Conservation (phyloP, 2,888 invertebrate species). For the Microdon myrmicae region DNA sequence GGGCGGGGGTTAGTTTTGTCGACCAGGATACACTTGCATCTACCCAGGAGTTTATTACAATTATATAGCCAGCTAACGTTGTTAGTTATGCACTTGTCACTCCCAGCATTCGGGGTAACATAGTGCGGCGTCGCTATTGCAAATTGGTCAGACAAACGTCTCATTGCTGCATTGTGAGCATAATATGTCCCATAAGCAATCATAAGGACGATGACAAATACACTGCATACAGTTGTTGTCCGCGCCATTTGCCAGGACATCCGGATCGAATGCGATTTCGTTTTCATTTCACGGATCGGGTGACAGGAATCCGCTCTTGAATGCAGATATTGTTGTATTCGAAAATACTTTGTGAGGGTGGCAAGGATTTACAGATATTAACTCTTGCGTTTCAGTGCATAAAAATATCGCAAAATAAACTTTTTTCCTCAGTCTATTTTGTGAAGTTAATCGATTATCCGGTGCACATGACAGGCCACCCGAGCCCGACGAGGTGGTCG, state of each 20-base stretch:
- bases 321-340: slow-evolving; percentile 21
- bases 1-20: too few relatives aligned
- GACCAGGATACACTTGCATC: too few relatives aligned
- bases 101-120: slow-evolving; percentile 19
- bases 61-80: slow-evolving; percentile 51
- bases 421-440: slow-evolving; percentile 13
- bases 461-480: slow-evolving; percentile 17
- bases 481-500: slow-evolving; percentile 8
- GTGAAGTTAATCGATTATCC: slow-evolving; percentile 45
- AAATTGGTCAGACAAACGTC: slow-evolving; percentile 32
- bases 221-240: slow-evolving; percentile 35
- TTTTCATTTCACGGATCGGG: slow-evolving; percentile 52
- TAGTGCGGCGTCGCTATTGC: slow-evolving; percentile 19
- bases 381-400: too few relatives aligned
- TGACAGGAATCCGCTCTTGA: slow-evolving; percentile 34
- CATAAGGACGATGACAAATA: slow-evolving; percentile 37
- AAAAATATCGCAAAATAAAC: too few relatives aligned
- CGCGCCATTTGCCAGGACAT: slow-evolving; percentile 38
- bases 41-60: slow-evolving; percentile 50
- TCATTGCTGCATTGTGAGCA: slow-evolving; percentile 33
- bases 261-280: slow-evolving; percentile 48
- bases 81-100: slow-evolving; percentile 34
- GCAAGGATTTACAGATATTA: slow-evolving; percentile 26
- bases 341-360: slow-evolving; percentile 10
- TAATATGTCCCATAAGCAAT: slow-evolving; percentile 40